A percentile compares a stretch with the other conserved stretches of the same genome.
phyloP scores from a whole-genome alignment of 2,797 vertebrate genomes.

The Acanthornis magna region DNA sequence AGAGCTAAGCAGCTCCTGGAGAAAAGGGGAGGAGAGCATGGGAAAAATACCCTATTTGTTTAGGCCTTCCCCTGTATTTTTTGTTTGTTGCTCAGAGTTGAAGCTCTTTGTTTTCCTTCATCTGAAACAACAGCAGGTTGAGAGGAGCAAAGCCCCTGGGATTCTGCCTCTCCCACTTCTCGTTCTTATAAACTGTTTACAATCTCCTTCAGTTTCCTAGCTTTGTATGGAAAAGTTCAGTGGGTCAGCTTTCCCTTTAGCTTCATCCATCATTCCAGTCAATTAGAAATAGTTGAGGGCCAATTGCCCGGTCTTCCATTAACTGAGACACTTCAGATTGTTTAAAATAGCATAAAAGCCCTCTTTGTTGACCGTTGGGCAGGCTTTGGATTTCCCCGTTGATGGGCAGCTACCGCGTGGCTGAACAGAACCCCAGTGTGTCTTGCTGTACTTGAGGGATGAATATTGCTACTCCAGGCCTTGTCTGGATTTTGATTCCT shows the following conservation, averaged over 20 bases:
- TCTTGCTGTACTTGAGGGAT: not conserved
- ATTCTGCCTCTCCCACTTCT: slow-evolving; percentile 49
- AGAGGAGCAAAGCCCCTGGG: slow-evolving; percentile 72
- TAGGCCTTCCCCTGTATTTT: slow-evolving; percentile 13
- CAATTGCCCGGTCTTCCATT: slow-evolving; percentile 64
- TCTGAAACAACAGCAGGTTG: slow-evolving; percentile 49
- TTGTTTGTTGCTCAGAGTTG: slow-evolving; percentile 17
- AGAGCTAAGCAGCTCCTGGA: slow-evolving; percentile 5
- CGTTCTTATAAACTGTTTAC: slow-evolving; percentile 49
- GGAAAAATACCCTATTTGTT: slow-evolving; percentile 29
- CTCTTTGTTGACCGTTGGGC: slow-evolving; percentile 54
- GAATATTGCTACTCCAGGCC: not conserved
- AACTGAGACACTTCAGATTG: slow-evolving; percentile 67
- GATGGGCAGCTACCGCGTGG: slow-evolving; percentile 72
- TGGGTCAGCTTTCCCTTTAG: slow-evolving; percentile 61
- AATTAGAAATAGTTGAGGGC: slow-evolving; percentile 67
- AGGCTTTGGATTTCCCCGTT: slow-evolving; percentile 29
- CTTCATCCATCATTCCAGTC: slow-evolving; percentile 67
- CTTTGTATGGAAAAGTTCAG: slow-evolving; percentile 60
- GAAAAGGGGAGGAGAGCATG: slow-evolving; percentile 18
- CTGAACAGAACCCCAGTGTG: slow-evolving; percentile 47
- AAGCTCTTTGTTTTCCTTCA: slow-evolving; percentile 16
- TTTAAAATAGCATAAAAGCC: slow-evolving; percentile 64
- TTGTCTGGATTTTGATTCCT: slow-evolving; percentile 57
- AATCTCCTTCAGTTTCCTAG: slow-evolving; percentile 34